Evolutionary conservation across 1,140 invertebrate genomes (phyloP).

Genomic region (Drosophila bocqueti): DNA sequence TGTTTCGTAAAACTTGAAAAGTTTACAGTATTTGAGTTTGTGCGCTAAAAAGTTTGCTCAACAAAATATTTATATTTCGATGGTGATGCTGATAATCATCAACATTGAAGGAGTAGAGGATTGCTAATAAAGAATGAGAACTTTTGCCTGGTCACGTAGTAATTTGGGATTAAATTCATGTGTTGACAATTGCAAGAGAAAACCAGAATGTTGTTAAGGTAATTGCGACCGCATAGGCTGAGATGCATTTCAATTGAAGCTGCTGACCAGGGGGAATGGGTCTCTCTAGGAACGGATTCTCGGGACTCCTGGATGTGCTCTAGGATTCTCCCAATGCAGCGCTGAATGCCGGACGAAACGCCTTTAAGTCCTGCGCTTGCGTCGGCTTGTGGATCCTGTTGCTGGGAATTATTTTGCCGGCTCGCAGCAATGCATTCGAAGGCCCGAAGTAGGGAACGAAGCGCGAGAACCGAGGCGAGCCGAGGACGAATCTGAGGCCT

Average conservation of each 20-base stretch:
- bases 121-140: not conserved
- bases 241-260: slow-evolving; percentile 71
- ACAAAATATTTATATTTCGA: slow-evolving; percentile 37
- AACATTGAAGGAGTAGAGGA: not conserved
- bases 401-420: slow-evolving; percentile 53
- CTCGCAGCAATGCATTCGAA: slow-evolving; percentile 31
- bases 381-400: slow-evolving; percentile 72
- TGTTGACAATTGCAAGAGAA: slow-evolving; percentile 62
- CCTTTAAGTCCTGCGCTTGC: slow-evolving; percentile 63
- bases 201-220: slow-evolving; percentile 69
- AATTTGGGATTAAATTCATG: slow-evolving; percentile 74
- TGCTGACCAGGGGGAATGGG: slow-evolving; percentile 6
- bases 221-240: slow-evolving; percentile 68
- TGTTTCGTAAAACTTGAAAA: slow-evolving; percentile 23
- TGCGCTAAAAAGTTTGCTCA: slow-evolving; percentile 38
- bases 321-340: slow-evolving; percentile 37
- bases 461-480: slow-evolving; percentile 13
- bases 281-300: not conserved
- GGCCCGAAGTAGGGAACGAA: slow-evolving; percentile 33
- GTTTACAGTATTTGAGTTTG: slow-evolving; percentile 43
- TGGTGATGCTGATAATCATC: not conserved
- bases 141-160: slow-evolving; percentile 48
- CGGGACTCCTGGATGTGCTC: slow-evolving; percentile 7
- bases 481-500: slow-evolving; percentile 31
- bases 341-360: slow-evolving; percentile 52